Evolutionary conservation across 2,797 vertebrate genomes (phyloP), one percentile per base, ranked within the genome.

Genomic region (Linurgus olivaceus): DNA sequence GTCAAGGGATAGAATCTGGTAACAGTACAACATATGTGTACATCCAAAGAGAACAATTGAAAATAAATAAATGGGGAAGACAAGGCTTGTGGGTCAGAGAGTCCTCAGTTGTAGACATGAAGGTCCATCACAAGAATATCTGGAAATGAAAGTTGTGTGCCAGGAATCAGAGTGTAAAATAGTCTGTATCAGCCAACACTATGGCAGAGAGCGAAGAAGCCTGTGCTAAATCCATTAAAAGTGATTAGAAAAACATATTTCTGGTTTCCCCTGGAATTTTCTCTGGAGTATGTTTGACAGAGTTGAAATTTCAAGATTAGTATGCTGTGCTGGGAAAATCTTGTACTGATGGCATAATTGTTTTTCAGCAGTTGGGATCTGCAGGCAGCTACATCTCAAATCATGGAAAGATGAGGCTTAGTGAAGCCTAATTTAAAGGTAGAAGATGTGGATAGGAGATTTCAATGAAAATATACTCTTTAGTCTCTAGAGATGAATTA

Each of bases 141-240:
- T 57, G 42, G 51, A 74, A 90, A 29, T 62, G 9, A 40, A 87
- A 73, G 44, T 51, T 76, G 13, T 63, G 31, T 66, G 28, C 20
- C 33, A 38, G 52, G 48, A 85, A 48, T 71, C 48, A n/a, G 48
- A 37, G 38, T 58, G 17, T 72, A 76, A 81, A 78, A 73, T 45
- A 37, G 47, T 35, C 26, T 91, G 11, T 66, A 19, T 68, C 28
- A 44, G n/a, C 24, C 18, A 44, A 11, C 3, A 1, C 67, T 81
- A 9, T 37, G 51, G 13, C 52, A 59, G 57, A 55, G 31, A 44
- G 11, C 0, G 0, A 62, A 59, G 52, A 70, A 51, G 7, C 29
- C 28, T 79, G 26, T 74, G 28, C 35, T 87, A 66, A 93, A 62
- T 51, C 20, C 19, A 2, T 58, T 73, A 51, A 61, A 82, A 44